Evolutionary conservation across 2,797 vertebrate genomes (phyloP).

Genomic region (Clamator glandarius): DNA sequence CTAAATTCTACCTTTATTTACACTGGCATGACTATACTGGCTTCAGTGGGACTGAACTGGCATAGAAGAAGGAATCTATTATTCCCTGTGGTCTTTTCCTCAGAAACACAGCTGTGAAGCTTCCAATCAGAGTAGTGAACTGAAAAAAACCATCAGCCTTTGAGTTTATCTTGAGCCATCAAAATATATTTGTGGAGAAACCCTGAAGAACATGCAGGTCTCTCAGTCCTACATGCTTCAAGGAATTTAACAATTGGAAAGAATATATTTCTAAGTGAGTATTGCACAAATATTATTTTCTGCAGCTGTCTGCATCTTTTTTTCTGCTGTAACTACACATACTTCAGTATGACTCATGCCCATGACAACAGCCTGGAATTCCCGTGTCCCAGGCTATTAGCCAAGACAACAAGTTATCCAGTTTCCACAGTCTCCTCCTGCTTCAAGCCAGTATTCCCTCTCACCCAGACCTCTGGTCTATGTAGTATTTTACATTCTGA

Average conservation of each 20-base stretch:
- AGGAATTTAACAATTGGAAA: not conserved
- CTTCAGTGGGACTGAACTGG: not conserved
- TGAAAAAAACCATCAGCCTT: not conserved
- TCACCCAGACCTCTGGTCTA: not conserved
- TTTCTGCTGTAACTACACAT: conserved; percentile 43
- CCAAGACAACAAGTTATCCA: not conserved
- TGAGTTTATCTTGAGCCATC: not conserved
- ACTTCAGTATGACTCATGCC: conserved; percentile 6
- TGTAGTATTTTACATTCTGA: not conserved
- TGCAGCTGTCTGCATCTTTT: conserved; percentile 16
- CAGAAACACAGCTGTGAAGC: not conserved
- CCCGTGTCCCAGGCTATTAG: not conserved
- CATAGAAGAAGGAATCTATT: not conserved
- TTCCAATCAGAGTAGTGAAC: not conserved
- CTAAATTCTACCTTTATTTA: not conserved
- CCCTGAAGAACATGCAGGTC: not conserved
- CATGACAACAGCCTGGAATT: conserved; percentile 33
- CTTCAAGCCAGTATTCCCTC: conserved; percentile 8
- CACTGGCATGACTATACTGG: not conserved
- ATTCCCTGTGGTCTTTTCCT: not conserved
- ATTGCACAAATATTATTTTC: conserved; percentile 15
- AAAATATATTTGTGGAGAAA: not conserved
- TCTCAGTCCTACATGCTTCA: not conserved
- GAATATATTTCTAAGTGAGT: not conserved
- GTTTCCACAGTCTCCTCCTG: conserved; percentile 13